phyloP scores from a whole-genome alignment of 2,888 invertebrate genomes.

The Xiphydria camelus region DNA sequence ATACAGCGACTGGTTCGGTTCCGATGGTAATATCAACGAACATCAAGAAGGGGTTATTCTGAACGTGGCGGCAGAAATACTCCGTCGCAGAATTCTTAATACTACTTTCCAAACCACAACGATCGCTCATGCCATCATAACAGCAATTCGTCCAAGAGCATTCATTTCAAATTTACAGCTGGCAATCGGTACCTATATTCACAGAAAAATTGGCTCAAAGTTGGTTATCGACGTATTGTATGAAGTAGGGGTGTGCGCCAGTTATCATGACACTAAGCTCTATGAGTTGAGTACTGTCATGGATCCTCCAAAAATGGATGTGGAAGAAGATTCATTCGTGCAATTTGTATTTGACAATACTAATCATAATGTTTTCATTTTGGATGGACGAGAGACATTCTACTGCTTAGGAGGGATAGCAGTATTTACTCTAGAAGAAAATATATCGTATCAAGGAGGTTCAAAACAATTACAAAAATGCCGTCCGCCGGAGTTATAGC shows the following conservation, averaged over 20 bases:
- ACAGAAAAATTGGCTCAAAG: conserved; percentile 16
- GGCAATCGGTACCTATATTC: conserved; percentile 15
- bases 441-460: conserved; percentile 8
- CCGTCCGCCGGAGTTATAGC: conserved; percentile 4
- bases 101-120: not conserved
- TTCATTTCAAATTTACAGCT: conserved; percentile 20
- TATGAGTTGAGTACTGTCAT: conserved; percentile 18
- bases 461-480: conserved; percentile 2
- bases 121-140: conserved; percentile 14
- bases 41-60: conserved; percentile 3
- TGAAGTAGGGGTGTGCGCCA: conserved; percentile 13
- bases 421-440: conserved; percentile 6
- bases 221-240: conserved; percentile 14
- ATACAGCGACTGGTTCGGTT: conserved; percentile 8
- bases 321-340: conserved; percentile 4
- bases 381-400: conserved; percentile 10
- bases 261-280: conserved; percentile 11
- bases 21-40: not conserved
- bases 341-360: conserved; percentile 16
- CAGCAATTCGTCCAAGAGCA: conserved; percentile 5
- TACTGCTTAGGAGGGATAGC: no score
- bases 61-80: conserved; percentile 12
- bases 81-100: conserved; percentile 8
- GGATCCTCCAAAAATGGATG: conserved; percentile 8
- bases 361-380: conserved; percentile 9